Evolutionary conservation across 2,888 invertebrate genomes (phyloP), one percentile per base, ranked within the genome.

Genomic region (Tipula unca): DNA sequence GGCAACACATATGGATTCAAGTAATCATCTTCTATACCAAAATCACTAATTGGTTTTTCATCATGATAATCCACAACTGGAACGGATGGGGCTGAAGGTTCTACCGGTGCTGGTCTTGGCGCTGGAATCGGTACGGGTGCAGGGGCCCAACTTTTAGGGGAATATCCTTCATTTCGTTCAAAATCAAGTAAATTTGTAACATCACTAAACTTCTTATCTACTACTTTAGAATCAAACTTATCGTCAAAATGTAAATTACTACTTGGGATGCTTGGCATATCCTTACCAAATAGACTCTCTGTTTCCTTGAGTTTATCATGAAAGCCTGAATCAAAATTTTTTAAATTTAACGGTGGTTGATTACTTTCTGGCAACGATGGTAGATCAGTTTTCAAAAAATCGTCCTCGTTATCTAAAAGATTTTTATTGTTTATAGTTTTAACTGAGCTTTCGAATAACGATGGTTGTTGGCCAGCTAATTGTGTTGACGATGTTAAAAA

Each of bases 21-120:
- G 48, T 85, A 86, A 39, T 86, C 86, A 39, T 85, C 86, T 86
- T 86, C 86, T 29, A 85, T 36, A 25, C 25, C 25, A 10, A 69
- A 69, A 39, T 36, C 36, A 32, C 20, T 20, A 35, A 20, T 84
- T 20, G 8, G 10, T 84, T 84, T 84, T 32, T 32, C 35, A 8
- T 32, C 32, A 83, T 32, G 83, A 32, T 17, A 20, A 4, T 29
- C n/a, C 8, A 83, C 32, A 83, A 83, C n/a, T 32, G 69, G 20
- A 29, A 3, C 32, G 17, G 20, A n/a, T 39, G 32, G 35, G 8
- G 20, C 36, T 84, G 32, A 35, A 3, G 83, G 29, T 84, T 32
- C 8, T 8, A n/a, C n/a, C 14, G 48, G n/a, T 48, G 48, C 3
- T 83, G 83, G 35, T 17, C 13, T 82, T 29, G 83, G 83, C 32